Evolutionary conservation across 2,113 vertebrate genomes (phyloP), one percentile per base, ranked within the genome.

Genomic region (Tachycineta bicolor): DNA sequence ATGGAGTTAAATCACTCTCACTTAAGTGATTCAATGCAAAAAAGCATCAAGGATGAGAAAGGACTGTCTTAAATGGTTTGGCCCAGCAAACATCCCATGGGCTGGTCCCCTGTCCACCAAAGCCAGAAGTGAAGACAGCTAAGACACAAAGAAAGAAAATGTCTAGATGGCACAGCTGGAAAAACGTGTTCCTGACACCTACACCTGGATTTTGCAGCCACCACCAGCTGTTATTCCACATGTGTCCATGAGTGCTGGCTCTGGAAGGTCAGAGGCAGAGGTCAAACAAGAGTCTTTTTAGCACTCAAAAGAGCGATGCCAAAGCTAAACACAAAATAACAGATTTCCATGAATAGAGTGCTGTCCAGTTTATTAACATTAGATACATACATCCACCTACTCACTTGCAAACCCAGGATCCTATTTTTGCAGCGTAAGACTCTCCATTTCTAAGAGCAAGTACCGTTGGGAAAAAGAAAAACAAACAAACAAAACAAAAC

Each of bases 171-270:
- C 88, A 96, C 94, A 53, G 77, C 89, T 84, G 33, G 95, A 96
- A 96, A 98, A 97, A 97, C 5, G 75, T 88, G 94, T 95, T 97
- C 93, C 94, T 56, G 46, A 96, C 84, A 94, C 91, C 96, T 97
- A 97, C 97, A 98, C 93, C 96, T 98, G 97, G 97, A 95, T 88
- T 95, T 93, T 94, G 90, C 95, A 97, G 97, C 95, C 96, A 96
- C 96, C 94, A 94, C 96, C 95, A 95, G 95, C 96, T 96, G 85
- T 77, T 41, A 86, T 50, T 87, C 85, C 96, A 97, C 86, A 44
- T 94, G 94, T 96, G 93, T 73, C 87, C 44, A 6, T 97, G 97
- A 97, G 96, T 91, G 94, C 76, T 90, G 89, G 89, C 95, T 98
- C 91, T 95, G 89, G 94, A 97, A 90, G 22, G 92, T 85, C 93